Conservation (phyloP, 2,888 invertebrate species). For the Trileptium ribeirensis region DNA sequence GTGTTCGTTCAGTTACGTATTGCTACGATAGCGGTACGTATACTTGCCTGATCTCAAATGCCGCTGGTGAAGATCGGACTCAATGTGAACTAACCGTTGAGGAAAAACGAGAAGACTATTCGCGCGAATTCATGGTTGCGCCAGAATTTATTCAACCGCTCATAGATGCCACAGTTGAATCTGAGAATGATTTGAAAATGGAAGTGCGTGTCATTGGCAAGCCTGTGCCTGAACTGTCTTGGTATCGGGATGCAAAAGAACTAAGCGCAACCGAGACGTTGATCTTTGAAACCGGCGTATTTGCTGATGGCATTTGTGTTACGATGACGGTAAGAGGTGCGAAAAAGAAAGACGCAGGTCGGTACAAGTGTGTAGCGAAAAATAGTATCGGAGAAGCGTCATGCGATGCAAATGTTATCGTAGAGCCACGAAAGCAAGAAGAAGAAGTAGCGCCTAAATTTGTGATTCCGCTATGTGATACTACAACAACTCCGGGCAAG, state of each 20-base stretch:
- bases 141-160: slow-evolving; percentile 73
- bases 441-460: slow-evolving; percentile 47
- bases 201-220: slow-evolving; percentile 22
- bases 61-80: slow-evolving; percentile 57
- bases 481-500: slow-evolving; percentile 62
- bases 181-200: slow-evolving; percentile 66
- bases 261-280: not conserved
- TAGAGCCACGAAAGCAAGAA: slow-evolving; percentile 42
- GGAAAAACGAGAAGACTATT: no score
- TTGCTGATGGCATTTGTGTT: not conserved
- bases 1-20: no score
- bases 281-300: not conserved
- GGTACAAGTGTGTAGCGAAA: slow-evolving; percentile 51
- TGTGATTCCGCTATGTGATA: slow-evolving; percentile 48
- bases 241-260: not conserved
- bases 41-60: slow-evolving; percentile 45
- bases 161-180: slow-evolving; percentile 64
- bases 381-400: slow-evolving; percentile 51
- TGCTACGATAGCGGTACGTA: slow-evolving; percentile 40
- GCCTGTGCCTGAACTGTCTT: slow-evolving; percentile 18
- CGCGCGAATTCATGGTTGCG: not conserved
- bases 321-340: slow-evolving; percentile 42
- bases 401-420: slow-evolving; percentile 53
- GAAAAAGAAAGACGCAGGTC: slow-evolving; percentile 41
- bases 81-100: slow-evolving; percentile 45